A percentile compares a stretch with the other conserved stretches of the same genome.
These are phyloP conservation scores for Nomada ferruginata DNA, from an alignment of 2,888 invertebrate genomes.

Conservation along the genomic window DNA sequence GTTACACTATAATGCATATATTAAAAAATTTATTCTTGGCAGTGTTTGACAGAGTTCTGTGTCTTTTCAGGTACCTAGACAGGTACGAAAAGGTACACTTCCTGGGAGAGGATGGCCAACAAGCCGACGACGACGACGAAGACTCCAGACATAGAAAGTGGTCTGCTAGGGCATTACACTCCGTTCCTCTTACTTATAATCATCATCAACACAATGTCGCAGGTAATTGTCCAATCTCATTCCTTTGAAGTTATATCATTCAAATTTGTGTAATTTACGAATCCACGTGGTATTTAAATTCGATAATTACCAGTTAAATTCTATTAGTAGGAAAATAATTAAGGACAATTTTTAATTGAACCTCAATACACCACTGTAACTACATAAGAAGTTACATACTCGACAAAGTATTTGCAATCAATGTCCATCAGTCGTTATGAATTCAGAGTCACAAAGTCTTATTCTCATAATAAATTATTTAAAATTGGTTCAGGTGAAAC, in stretches of 20 bases:
- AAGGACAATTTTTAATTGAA: too few species aligned
- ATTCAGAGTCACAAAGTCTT: too few species aligned
- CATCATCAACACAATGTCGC: slow-evolving; percentile 91
- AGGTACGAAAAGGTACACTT: slow-evolving; percentile 96
- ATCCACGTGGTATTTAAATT: neutral
- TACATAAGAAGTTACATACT: too few species aligned
- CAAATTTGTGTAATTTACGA: neutral
- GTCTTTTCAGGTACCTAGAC: slow-evolving; percentile 87
- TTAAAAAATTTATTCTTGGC: neutral
- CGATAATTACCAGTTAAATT: neutral
- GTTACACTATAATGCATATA: too few species aligned
- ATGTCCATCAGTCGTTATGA: too few species aligned
- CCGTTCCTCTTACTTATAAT: slow-evolving; percentile 91
- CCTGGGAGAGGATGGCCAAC: slow-evolving; percentile 93
- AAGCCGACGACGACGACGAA: slow-evolving; percentile 92
- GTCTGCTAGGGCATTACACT: slow-evolving; percentile 87
- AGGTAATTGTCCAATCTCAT: slow-evolving; percentile 84
- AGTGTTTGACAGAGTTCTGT: neutral
- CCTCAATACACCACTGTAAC: too few species aligned
- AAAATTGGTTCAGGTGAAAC: too few species aligned
- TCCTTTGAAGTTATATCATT: neutral
- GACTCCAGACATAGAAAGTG: slow-evolving; percentile 89
- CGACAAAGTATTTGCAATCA: too few species aligned
- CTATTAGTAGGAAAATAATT: neutral
- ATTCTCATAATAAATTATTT: too few species aligned